Conservation (phyloP, 2,113 vertebrate species). For the Oreochromis tanganicae region DNA sequence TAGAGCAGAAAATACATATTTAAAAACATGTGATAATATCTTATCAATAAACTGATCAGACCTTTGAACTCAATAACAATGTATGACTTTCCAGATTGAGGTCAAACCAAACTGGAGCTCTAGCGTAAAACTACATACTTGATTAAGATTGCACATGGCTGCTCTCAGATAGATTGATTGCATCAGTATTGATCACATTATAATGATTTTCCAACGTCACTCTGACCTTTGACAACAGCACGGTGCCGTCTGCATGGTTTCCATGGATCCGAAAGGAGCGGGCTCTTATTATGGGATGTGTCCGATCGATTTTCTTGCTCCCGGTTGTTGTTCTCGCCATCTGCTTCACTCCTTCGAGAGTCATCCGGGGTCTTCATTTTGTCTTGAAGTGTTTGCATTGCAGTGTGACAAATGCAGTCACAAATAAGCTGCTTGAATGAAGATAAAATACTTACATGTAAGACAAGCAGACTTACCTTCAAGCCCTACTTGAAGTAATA, state of each 20-base stretch:
- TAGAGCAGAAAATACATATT: not conserved
- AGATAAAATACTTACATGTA: not conserved
- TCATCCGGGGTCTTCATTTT: constrained; percentile 27
- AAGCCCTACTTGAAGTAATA: not conserved
- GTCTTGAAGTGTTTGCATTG: not conserved
- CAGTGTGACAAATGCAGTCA: not conserved
- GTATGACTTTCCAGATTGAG: not conserved
- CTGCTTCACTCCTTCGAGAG: not conserved
- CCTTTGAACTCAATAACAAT: not conserved
- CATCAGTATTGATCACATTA: not conserved
- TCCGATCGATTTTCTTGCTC: constrained; percentile 17
- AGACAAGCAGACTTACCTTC: constrained; percentile 26
- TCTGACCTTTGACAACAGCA: constrained; percentile 67
- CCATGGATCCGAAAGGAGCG: constrained; percentile 41
- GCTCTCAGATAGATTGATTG: not conserved
- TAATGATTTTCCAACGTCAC: not conserved
- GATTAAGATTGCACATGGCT: not conserved
- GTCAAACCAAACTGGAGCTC: not conserved
- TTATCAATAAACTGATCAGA: not conserved
- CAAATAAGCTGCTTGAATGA: not conserved
- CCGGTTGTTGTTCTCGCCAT: not conserved
- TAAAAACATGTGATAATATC: not conserved
- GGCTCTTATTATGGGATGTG: constrained; percentile 17
- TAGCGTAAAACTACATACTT: not conserved
- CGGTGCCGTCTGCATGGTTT: constrained; percentile 60